Evolutionary conservation across 2,888 invertebrate species (phyloP).

Genomic region (Lepidochitona cinerea): DNA sequence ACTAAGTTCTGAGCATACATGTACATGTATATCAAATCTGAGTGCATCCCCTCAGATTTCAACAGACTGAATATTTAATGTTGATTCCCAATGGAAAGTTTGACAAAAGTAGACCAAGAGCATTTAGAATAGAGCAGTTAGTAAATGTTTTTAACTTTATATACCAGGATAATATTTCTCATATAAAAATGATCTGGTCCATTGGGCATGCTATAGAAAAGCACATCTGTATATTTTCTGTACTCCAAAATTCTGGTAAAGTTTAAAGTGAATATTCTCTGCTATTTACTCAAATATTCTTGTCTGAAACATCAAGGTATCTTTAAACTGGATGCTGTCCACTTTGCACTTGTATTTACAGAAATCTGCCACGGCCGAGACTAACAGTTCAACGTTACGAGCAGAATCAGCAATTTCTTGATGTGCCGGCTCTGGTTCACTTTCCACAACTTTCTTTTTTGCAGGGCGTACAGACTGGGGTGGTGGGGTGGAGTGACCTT

Average conservation of each 20-base stretch:
- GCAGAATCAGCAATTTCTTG: slow-evolving; percentile 60
- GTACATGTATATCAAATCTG: too few species aligned
- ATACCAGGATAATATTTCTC: too few species aligned
- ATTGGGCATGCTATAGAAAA: too few species aligned
- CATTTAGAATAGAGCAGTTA: too few species aligned
- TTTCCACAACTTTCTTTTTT: slow-evolving; percentile 69
- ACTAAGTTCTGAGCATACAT: too few species aligned
- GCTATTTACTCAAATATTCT: slow-evolving; percentile 67
- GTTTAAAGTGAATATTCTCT: neutral
- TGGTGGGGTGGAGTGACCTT: slow-evolving; percentile 32
- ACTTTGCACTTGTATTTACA: slow-evolving; percentile 64
- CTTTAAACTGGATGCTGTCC: slow-evolving; percentile 64
- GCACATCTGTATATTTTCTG: too few species aligned
- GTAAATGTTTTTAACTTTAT: too few species aligned
- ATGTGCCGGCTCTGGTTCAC: slow-evolving; percentile 66
- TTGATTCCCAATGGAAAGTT: too few species aligned
- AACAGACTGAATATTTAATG: too few species aligned
- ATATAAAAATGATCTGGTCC: too few species aligned
- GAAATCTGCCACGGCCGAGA: slow-evolving; percentile 66
- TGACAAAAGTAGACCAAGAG: too few species aligned
- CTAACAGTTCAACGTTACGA: slow-evolving; percentile 62
- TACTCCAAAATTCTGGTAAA: neutral
- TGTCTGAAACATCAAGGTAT: slow-evolving; percentile 71
- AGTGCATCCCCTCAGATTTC: too few species aligned
- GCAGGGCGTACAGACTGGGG: slow-evolving; percentile 44